Percentiles rank a stretch among this genome's conserved stretches.
These are phyloP conservation scores for Beris morrisii DNA, from an alignment of 2,888 invertebrate species.

Conservation along the genomic window DNA sequence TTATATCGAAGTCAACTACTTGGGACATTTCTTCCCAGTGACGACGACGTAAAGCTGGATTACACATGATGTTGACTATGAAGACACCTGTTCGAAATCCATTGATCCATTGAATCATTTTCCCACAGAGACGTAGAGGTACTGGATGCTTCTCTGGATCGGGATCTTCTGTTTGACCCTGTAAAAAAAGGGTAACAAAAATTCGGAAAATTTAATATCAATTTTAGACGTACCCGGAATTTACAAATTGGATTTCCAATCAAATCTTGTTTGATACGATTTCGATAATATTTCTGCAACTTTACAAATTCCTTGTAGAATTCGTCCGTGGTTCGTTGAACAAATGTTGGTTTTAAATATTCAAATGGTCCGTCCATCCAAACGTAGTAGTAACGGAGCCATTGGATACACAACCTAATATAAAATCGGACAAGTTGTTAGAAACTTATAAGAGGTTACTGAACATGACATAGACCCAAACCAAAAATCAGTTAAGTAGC, in stretches of 20 bases:
- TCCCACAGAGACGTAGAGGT: conserved; percentile 74
- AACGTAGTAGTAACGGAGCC: conserved; percentile 79
- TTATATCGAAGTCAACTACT: conserved; percentile 67
- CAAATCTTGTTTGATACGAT: conserved; percentile 75
- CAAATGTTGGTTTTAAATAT: conserved; percentile 73
- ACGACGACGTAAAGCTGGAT: conserved; percentile 67
- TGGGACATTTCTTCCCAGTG: conserved; percentile 76
- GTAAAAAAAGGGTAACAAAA: conserved; percentile 6
- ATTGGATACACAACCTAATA: conserved; percentile 63
- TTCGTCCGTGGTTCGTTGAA: conserved; percentile 80
- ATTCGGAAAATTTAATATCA: neutral
- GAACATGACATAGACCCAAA: neutral
- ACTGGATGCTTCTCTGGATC: conserved; percentile 78
- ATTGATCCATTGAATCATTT: conserved; percentile 65
- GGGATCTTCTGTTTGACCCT: conserved; percentile 70
- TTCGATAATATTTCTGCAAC: conserved; percentile 75
- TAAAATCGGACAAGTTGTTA: neutral
- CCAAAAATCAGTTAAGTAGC: too few relatives aligned
- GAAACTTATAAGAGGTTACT: neutral
- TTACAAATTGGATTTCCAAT: conserved; percentile 62
- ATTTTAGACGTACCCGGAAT: conserved; percentile 47
- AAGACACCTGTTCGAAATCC: conserved; percentile 78
- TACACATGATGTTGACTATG: conserved; percentile 85
- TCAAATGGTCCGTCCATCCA: conserved; percentile 95
- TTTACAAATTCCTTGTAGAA: conserved; percentile 78